These are phyloP conservation scores for Epinephelus awoara DNA, from an alignment of 2,797 vertebrate genomes.

Conservation along the genomic window DNA sequence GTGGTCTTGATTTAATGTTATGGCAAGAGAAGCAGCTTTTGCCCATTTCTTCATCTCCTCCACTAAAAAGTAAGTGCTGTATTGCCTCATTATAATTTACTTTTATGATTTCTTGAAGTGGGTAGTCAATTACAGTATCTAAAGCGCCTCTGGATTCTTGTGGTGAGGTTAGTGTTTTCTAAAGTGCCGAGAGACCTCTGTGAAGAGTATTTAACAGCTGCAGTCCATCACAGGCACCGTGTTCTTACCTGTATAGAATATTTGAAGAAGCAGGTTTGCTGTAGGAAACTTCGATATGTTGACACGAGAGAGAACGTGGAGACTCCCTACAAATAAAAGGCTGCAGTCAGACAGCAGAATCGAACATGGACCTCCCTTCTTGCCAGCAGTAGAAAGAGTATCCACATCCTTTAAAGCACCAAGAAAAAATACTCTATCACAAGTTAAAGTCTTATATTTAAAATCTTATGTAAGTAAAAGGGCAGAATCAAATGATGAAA, in stretches of 20 bases:
- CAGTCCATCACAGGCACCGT: slow-evolving; percentile 12
- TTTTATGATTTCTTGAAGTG: slow-evolving; percentile 34
- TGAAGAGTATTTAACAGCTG: slow-evolving; percentile 35
- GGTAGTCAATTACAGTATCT: slow-evolving; percentile 29
- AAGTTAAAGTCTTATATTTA: not conserved
- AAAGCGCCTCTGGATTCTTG: slow-evolving; percentile 9
- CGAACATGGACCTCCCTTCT: not conserved
- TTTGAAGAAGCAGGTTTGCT: not conserved
- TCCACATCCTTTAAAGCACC: not conserved
- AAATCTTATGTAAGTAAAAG: not conserved
- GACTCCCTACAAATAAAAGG: not conserved
- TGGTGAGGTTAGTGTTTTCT: slow-evolving; percentile 6
- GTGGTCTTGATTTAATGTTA: slow-evolving; percentile 40
- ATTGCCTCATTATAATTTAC: slow-evolving; percentile 29
- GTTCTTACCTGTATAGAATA: not conserved
- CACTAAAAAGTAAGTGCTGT: slow-evolving; percentile 19
- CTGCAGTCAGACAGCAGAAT: not conserved
- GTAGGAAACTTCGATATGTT: not conserved
- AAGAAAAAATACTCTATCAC: not conserved
- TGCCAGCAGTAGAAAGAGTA: not conserved
- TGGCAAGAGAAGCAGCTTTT: slow-evolving; percentile 27
- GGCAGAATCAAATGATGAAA: not conserved
- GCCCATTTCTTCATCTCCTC: slow-evolving; percentile 14
- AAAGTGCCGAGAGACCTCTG: slow-evolving; percentile 10
- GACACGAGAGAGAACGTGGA: not conserved